phyloP scores from a whole-genome alignment of 2,797 vertebrate genomes.

The Parauchenoglanis punctatus region DNA sequence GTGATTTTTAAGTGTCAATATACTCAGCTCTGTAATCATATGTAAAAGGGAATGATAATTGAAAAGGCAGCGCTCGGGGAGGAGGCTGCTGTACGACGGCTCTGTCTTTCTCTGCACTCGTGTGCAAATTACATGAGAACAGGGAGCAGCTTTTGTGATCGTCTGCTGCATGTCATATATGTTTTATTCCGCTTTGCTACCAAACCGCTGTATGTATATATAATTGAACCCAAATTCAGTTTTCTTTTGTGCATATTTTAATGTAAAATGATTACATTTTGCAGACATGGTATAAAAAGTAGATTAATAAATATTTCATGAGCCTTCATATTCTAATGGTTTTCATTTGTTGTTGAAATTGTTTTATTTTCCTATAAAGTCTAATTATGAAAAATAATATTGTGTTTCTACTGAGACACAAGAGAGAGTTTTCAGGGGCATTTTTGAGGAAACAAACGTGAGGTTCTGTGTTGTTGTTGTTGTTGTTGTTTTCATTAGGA shows the following conservation, averaged over 20 bases:
- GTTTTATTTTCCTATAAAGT: not conserved
- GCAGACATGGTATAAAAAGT: not conserved
- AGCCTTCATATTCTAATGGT: not conserved
- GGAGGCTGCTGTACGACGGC: slow-evolving; percentile 12
- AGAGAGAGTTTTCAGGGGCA: too few relatives aligned
- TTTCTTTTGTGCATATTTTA: too few relatives aligned
- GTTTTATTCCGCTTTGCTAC: not conserved
- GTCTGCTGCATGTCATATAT: not conserved
- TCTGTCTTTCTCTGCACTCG: not conserved
- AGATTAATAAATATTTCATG: not conserved
- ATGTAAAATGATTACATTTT: not conserved
- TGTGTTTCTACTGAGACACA: not conserved
- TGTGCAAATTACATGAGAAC: not conserved
- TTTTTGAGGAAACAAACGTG: not conserved
- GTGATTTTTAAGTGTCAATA: slow-evolving; percentile 92
- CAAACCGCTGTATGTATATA: not conserved
- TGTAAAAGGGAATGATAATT: slow-evolving; percentile 67
- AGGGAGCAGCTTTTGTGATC: not conserved
- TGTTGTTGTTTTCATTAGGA: slow-evolving; percentile 66
- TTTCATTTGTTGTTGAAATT: not conserved
- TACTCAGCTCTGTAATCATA: slow-evolving; percentile 74
- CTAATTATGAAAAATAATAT: not conserved
- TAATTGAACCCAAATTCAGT: not conserved
- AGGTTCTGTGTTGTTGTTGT: slow-evolving; percentile 53
- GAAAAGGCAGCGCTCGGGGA: slow-evolving; percentile 59